Base-by-base conservation (phyloP, 2,113 vertebrate genomes). In the Centropus bengalensis region DNA sequence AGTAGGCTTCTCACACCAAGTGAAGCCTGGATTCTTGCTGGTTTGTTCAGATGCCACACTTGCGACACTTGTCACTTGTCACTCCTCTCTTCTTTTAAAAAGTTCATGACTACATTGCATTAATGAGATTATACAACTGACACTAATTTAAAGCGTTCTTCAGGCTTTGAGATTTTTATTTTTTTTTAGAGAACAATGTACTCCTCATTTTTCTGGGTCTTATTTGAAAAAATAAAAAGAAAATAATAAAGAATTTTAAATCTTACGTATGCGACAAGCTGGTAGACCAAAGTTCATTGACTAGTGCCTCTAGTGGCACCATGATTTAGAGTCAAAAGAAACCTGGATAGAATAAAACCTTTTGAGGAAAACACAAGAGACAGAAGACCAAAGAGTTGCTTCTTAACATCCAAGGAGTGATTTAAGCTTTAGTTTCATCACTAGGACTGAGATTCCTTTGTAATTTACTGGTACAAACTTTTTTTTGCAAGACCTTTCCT, bases 21-120 rank as follows among this genome's bases (percentile, higher is more conserved):
- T 54, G 24, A 19, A 74, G 12, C 70, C 56, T 40, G 26, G 26
- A 6, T 42, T 22, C 14, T 77, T 63, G 27, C 27, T 62, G 14
- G 2, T 51, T 36, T 64, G 4, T 68, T 70, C 7, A 23, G 40
- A 11, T 19, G 15, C 5, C 0, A 0, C 26, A 6, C 36, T 49
- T 16, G 36, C 9, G 36, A 36, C 36, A 36, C 36, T 36, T 36
- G 36, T 36, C 36, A 36, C 40, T 13, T 58, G 49, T 28, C 36
- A 23, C 33, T 36, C 28, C 20, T 64, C 32, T 9, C 10, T 82
- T 78, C 28, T 10, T 82, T 89, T 71, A 8, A 32, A 42, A n/a
- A 64, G 13, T 5, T 59, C 28, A 17, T 3, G 12, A 7, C 22
- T 79, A 27, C 12, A 8, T 56, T 44, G 8, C 19, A 40, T 64